A percentile compares a stretch with the other conserved stretches of the same genome.
Conservation (phyloP, 2,113 vertebrate genomes). For the Suricata suricatta region DNA sequence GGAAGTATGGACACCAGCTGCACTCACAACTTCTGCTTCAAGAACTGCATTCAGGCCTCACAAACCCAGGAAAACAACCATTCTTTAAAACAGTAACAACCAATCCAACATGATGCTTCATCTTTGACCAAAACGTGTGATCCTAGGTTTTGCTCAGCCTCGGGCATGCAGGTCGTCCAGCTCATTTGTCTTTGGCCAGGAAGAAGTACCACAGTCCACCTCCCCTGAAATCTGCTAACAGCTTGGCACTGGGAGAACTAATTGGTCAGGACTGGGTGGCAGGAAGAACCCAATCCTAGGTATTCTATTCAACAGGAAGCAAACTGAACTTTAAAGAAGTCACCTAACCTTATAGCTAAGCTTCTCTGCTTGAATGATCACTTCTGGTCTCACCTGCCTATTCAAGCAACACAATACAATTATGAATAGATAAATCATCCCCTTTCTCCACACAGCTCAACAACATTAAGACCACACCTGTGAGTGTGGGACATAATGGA, state of each 20-base stretch:
- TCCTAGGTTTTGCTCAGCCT: background rate
- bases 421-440: background rate
- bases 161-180: background rate
- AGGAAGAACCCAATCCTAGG: background rate
- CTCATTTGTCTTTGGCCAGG: background rate
- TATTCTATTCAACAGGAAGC: background rate
- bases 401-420: background rate
- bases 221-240: background rate
- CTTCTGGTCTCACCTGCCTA: background rate
- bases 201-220: background rate
- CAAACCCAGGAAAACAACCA: background rate
- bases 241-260: background rate
- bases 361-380: background rate
- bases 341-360: background rate
- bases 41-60: background rate
- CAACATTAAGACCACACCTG: background rate
- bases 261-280: too few species aligned
- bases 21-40: background rate
- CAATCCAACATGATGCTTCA: background rate
- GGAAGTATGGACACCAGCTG: background rate
- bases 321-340: slow-evolving; percentile 6
- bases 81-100: background rate
- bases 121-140: background rate
- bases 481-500: background rate
- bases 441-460: background rate